phyloP scores from a whole-genome alignment of 37 sponge, comb jelly and placozoan genomes.

The Sycon ciliatum region DNA sequence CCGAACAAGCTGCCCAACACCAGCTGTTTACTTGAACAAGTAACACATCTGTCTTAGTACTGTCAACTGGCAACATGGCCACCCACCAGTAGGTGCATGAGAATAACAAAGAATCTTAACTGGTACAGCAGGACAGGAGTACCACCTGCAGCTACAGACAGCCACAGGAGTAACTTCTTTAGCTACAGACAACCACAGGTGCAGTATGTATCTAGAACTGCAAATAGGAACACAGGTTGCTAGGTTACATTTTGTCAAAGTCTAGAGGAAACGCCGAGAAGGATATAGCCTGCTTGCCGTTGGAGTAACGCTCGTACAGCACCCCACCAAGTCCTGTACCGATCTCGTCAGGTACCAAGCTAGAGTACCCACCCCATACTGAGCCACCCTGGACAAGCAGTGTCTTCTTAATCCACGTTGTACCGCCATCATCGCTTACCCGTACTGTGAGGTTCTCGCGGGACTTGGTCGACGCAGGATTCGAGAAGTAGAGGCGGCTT shows the following conservation, averaged over 20 bases:
- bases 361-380: background rate
- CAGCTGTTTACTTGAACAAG: no score
- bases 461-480: conserved; percentile 25
- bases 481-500: conserved; percentile 19
- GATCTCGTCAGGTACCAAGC: background rate
- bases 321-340: background rate
- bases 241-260: background rate
- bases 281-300: background rate
- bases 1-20: no score
- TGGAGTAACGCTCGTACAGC: background rate
- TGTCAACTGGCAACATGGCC: no score
- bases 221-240: no score
- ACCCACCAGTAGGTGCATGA: no score
- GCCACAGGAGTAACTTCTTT: no score
- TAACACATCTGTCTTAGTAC: no score
- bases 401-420: background rate
- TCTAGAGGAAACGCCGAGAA: conserved; percentile 2
- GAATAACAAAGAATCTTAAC: no score
- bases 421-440: background rate
- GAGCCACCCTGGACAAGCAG: background rate
- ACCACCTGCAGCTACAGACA: no score
- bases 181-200: no score
- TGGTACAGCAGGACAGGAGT: no score
- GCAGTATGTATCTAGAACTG: no score
- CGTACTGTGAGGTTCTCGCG: conserved; percentile 14